Percentiles rank a stretch among this genome's conserved stretches.
phyloP scores from a whole-genome alignment of 2,797 vertebrate genomes.

The Acropternis orthonyx region DNA sequence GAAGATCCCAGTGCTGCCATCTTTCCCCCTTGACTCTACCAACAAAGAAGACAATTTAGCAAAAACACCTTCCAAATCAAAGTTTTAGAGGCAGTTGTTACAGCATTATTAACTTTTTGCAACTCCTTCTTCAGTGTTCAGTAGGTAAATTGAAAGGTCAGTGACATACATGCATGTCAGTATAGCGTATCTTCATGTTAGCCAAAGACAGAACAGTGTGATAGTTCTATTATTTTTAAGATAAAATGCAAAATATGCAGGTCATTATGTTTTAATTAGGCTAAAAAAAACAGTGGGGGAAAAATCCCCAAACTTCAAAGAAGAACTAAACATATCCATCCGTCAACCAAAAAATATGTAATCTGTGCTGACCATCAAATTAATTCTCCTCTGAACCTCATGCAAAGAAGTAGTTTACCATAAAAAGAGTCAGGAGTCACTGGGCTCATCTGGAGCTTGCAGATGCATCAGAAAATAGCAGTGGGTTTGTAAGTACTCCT shows the following conservation, averaged over 20 bases:
- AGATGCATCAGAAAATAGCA: not conserved
- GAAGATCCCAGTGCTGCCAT: constrained; percentile 93
- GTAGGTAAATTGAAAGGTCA: not conserved
- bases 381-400: not conserved
- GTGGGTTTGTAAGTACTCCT: not conserved
- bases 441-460: not conserved
- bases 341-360: not conserved
- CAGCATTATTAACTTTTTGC: not conserved
- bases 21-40: constrained; percentile 85
- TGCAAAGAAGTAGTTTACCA: not conserved
- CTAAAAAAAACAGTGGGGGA: not conserved
- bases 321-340: not conserved
- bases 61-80: not conserved
- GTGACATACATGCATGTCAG: not conserved
- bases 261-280: not conserved
- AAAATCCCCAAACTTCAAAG: fast-evolving
- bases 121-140: not conserved
- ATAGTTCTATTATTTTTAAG: not conserved
- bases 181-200: not conserved
- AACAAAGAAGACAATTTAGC: not conserved
- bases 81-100: not conserved
- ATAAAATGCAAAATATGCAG: not conserved
- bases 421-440: not conserved
- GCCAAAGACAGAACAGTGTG: not conserved
- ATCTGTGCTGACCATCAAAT: not conserved